Conservation (phyloP, 1,140 invertebrate genomes). For the Samia ricini region DNA sequence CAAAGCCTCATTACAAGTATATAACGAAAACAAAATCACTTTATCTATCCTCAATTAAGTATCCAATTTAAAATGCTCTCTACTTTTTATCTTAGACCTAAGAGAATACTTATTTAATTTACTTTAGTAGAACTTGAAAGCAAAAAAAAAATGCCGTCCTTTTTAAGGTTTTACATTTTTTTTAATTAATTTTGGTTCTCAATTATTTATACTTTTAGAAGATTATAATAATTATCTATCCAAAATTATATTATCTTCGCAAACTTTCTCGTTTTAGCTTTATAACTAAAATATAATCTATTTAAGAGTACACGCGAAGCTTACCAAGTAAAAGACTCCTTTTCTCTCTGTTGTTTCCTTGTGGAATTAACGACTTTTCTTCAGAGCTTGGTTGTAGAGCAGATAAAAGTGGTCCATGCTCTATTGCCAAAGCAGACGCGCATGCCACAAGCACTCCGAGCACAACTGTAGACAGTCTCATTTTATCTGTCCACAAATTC, state of each 20-base stretch:
- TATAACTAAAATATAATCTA: too few species aligned
- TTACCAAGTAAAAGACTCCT: conserved; percentile 23
- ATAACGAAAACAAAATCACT: not conserved
- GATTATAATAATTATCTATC: not conserved
- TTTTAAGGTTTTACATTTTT: not conserved
- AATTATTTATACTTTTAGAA: too few species aligned
- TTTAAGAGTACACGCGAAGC: not conserved
- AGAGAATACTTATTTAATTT: not conserved
- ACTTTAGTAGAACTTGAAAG: not conserved
- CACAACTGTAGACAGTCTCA: conserved; percentile 47
- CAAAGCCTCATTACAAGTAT: not conserved
- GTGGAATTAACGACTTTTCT: conserved; percentile 13
- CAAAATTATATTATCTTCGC: not conserved
- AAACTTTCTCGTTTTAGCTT: too few species aligned
- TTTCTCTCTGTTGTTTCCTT: conserved; percentile 24
- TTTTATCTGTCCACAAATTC: conserved; percentile 31
- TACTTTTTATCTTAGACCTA: not conserved
- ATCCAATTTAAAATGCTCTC: not conserved
- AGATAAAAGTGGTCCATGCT: conserved; percentile 27
- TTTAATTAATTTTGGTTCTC: too few species aligned
- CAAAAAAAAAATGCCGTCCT: not conserved
- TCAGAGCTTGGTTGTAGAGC: conserved; percentile 24
- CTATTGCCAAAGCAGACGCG: conserved; percentile 36
- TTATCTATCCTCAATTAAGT: not conserved
- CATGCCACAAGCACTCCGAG: conserved; percentile 44